Evolutionary conservation across 2,888 invertebrate genomes (phyloP), one percentile per base, ranked within the genome.

Genomic region (Agyllia agylla): DNA sequence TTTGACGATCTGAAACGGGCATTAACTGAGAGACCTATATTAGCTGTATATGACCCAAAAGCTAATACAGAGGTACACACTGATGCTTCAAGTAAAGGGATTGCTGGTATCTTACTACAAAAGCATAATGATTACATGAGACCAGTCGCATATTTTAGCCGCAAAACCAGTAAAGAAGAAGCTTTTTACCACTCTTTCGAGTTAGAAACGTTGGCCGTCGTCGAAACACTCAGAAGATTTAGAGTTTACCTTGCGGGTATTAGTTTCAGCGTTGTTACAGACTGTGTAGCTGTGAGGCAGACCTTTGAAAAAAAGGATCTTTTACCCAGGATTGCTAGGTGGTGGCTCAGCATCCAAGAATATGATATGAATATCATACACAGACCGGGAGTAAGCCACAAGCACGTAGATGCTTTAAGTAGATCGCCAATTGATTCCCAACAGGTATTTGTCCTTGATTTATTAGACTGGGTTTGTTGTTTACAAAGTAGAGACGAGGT

Each of bases 291-390:
- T 17, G 27, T 75, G 2, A 30, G 75, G 9, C 27, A 27, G 17
- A 75, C 75, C 8, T 30, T 75, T 27, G 75, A 30, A 9, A 75
- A 75, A 75, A 75, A 75, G 27, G 75, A 75, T 75, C 30, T 75
- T 30, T 8, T 75, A 31, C 31, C 75, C 31, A 27, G 75, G 5
- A 11, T 75, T 30, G 75, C 75, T 5, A 75, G 75, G 11, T 75
- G 75, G 75, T 75, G 75, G 75, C 75, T 75, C n/a, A 75, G 30
- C 20, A 75, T 75, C 17, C 75, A 75, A 75, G 75, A 75, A 15
- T 75, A 30, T 20, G 75, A 75, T 30, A 30, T 57, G 57, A 20
- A n/a, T 20, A 6, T 57, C 15, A 6, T 20, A 57, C 57, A 57
- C 8, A 57, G 20, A 20, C 57, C 57, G 20, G 57, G 57, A n/a